These are phyloP conservation scores for Delia radicum DNA, from an alignment of 1,140 invertebrate species.

Conservation along the genomic window DNA sequence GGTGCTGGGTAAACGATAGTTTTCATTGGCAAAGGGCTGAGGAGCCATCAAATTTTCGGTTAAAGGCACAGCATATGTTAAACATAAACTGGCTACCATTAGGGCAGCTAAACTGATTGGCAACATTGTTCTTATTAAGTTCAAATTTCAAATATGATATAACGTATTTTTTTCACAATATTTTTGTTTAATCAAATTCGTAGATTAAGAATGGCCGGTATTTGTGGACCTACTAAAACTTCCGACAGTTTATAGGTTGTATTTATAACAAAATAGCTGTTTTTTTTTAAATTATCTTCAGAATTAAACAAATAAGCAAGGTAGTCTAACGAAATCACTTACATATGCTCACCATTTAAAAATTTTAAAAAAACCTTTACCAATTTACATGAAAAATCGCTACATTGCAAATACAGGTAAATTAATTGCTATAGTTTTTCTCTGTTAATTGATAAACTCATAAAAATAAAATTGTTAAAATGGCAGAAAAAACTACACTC, in stretches of 20 bases:
- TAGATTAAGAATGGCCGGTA: background rate
- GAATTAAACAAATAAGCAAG: no score
- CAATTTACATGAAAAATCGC: no score
- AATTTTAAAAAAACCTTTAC: no score
- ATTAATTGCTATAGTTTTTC: no score
- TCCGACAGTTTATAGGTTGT: background rate
- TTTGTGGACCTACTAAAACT: background rate
- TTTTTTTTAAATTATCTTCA: no score
- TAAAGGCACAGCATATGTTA: conserved; percentile 27
- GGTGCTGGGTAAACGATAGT: conserved; percentile 37
- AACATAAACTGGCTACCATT: conserved; percentile 34
- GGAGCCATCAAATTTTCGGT: conserved; percentile 28
- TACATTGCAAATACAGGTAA: no score
- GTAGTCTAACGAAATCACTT: no score
- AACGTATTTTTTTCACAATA: background rate
- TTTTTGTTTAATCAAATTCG: background rate
- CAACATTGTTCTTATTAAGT: background rate
- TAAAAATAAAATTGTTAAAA: no score
- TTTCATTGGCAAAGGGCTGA: conserved; percentile 5
- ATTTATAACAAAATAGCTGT: background rate
- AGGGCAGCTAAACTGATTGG: conserved; percentile 30
- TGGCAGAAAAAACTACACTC: no score
- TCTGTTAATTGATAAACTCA: no score
- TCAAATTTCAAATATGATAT: background rate
- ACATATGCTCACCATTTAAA: no score